Percentiles rank a stretch among this genome's conserved stretches.
phyloP scores from a whole-genome alignment of 2,888 invertebrate genomes.

The Chloroclysta siterata region DNA sequence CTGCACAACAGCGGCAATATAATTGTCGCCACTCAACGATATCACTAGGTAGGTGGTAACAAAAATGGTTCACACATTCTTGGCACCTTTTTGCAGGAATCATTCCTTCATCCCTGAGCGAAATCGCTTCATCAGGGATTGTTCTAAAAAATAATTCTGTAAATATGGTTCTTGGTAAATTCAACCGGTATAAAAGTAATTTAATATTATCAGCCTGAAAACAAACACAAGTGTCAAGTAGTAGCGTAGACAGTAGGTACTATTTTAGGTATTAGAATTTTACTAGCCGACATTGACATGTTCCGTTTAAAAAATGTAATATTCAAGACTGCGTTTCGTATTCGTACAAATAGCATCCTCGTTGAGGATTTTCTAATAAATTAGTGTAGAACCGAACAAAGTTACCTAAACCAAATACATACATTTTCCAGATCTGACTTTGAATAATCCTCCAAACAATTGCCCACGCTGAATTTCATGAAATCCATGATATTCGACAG shows the following conservation, averaged over 20 bases:
- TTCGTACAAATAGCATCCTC: constrained; percentile 17
- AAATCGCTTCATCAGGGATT: constrained; percentile 17
- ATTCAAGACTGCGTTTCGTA: constrained; percentile 17
- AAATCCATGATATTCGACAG: constrained; percentile 16
- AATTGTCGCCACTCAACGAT: constrained; percentile 21
- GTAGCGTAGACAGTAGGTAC: constrained; percentile 17
- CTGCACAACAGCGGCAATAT: constrained; percentile 21
- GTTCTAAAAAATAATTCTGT: constrained; percentile 18
- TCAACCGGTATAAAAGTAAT: constrained; percentile 43
- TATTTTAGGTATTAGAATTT: constrained; percentile 24
- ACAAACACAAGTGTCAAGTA: constrained; percentile 11
- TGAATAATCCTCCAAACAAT: constrained; percentile 18
- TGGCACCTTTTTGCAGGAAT: constrained; percentile 35
- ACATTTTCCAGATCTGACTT: constrained; percentile 17
- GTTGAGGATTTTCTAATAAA: constrained; percentile 18
- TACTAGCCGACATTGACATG: constrained; percentile 17
- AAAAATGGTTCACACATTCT: constrained; percentile 20
- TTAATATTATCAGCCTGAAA: constrained; percentile 13
- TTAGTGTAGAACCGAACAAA: constrained; percentile 16
- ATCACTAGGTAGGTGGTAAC: constrained; percentile 25
- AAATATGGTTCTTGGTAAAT: constrained; percentile 33
- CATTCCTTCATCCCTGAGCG: constrained; percentile 25
- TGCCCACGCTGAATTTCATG: constrained; percentile 17
- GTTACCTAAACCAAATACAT: constrained; percentile 18
- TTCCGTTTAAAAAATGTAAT: constrained; percentile 18